A percentile compares a stretch with the other conserved stretches of the same genome.
phyloP scores from a whole-genome alignment of 1,140 invertebrate genomes.

The Tetramorium parvispinum region DNA sequence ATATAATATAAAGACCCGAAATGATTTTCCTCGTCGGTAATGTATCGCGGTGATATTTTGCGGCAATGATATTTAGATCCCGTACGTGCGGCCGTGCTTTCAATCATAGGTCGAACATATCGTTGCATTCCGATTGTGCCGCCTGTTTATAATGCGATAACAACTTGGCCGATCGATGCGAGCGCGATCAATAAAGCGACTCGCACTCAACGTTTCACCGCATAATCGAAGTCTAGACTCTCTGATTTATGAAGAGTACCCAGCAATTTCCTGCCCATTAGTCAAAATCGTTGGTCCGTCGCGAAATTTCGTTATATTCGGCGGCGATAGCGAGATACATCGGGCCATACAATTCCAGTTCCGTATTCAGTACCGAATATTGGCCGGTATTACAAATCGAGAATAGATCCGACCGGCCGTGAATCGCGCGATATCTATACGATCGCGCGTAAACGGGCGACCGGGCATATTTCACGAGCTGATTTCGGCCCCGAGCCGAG shows the following conservation, averaged over 20 bases:
- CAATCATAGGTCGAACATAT: constrained; percentile 41
- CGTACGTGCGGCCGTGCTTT: not conserved
- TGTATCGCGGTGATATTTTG: not conserved
- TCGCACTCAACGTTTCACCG: constrained; percentile 36
- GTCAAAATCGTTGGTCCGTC: constrained; percentile 54
- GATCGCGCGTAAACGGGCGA: not conserved
- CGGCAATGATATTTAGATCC: constrained; percentile 33
- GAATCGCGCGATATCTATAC: constrained; percentile 43
- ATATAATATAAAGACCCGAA: not conserved
- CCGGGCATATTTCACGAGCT: constrained; percentile 22
- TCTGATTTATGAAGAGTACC: constrained; percentile 65
- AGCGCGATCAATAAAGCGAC: constrained; percentile 48
- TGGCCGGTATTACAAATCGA: constrained; percentile 56
- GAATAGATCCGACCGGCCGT: constrained; percentile 61
- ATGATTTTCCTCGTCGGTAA: constrained; percentile 8
- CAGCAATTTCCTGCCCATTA: constrained; percentile 49
- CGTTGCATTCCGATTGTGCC: constrained; percentile 9
- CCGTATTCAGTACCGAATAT: constrained; percentile 23
- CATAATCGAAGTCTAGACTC: constrained; percentile 63
- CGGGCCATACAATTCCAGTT: constrained; percentile 34
- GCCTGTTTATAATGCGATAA: constrained; percentile 50
- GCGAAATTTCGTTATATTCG: constrained; percentile 59
- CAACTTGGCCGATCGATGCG: constrained; percentile 38
- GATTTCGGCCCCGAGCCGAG: not conserved
- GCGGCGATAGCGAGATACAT: constrained; percentile 31